Base-by-base conservation (phyloP, 1,140 invertebrate genomes). In the Achroia grisella region DNA sequence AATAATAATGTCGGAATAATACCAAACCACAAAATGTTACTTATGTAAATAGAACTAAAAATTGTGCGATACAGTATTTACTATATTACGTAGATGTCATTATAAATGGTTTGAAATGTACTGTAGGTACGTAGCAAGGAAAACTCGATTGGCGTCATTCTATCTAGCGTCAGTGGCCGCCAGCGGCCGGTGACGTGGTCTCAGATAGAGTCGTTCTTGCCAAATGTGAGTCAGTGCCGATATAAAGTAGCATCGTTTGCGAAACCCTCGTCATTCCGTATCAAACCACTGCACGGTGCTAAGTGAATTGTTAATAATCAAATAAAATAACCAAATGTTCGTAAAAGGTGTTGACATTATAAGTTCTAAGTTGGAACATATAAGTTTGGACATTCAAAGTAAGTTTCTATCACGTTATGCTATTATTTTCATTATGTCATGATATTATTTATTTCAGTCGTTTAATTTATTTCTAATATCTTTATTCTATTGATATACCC, bases 201-300 rank as follows among this genome's bases (percentile, higher is more conserved):
- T 30, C 27, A 53, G 41, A 43, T 59, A 51, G 54, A 61, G 52
- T 52, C 61, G 42, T 55, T 61, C 62, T 68, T 77, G 75, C 76
- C 76, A 83, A 83, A 58, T 75, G 68, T 71, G 74, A 79, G 44
- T 83, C 79, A 80, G 51, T 34, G 44, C 45, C 48, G 36, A 70
- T 80, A 80, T 80, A 83, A 81, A 69, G 69, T 60, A 47, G 39
- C 46, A 41, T 46, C 39, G 37, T 37, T 41, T 52, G 41, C 52
- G 52, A 37, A 48, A 42, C 49, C 56, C 31, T 27, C 39, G 50
- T 55, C 74, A 82, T 64, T 76, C 57, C 37, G 45, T 44, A 62
- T 46, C 50, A 39, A 57, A 58, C 47, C 52, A 35, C 36, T 58
- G 62, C 29, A 32, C 34, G 37, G 45, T 30, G 49, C 42, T 42